Evolutionary conservation across 2,797 vertebrate species (phyloP).

Genomic region (Chrosomus eos): DNA sequence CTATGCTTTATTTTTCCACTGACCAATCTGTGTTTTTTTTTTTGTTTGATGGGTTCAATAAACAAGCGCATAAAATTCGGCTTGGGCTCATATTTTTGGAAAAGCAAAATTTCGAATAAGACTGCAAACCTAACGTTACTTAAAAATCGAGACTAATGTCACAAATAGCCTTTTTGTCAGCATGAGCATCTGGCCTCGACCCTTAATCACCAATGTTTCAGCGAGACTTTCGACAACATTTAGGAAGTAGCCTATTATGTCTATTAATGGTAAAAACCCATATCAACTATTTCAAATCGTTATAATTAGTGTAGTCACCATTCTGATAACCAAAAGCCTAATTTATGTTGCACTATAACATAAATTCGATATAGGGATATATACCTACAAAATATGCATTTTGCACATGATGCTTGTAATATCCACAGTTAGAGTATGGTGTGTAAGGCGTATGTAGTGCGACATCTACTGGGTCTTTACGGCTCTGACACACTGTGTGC

Average conservation of each 20-base stretch:
- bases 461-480: constrained; percentile 41
- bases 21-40: background rate
- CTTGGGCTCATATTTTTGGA: no score
- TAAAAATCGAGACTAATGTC: background rate
- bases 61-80: no score
- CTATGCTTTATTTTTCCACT: no score
- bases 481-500: background rate
- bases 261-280: background rate
- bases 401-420: background rate
- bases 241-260: background rate
- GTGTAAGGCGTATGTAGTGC: background rate
- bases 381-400: background rate
- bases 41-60: background rate
- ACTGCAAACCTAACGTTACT: no score
- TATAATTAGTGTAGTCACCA: background rate
- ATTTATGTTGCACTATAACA: background rate
- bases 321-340: background rate
- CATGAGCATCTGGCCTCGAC: background rate
- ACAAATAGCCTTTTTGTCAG: background rate
- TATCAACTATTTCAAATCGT: background rate
- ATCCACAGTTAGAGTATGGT: background rate
- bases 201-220: background rate
- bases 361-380: background rate
- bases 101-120: no score
- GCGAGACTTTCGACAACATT: background rate